Percentiles rank a stretch among this genome's conserved stretches.
phyloP scores from a whole-genome alignment of 1,140 invertebrate species.

The Cotesia chilonis region DNA sequence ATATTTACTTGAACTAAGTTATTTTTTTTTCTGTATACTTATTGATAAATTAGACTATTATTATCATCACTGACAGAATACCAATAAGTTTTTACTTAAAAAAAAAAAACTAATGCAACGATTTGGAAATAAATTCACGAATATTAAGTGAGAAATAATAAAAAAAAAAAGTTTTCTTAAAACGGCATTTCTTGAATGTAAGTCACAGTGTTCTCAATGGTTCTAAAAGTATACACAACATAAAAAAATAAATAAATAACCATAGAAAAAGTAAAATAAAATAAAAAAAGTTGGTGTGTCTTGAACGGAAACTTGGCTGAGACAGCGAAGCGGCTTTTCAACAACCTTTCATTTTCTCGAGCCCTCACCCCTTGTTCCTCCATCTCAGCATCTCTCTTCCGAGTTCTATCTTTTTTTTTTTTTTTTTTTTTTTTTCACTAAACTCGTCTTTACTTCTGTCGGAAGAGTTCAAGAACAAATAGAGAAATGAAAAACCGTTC shows the following conservation, averaged over 20 bases:
- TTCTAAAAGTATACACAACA: conserved; percentile 43
- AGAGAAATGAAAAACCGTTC: conserved; percentile 43
- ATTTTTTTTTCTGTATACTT: no score
- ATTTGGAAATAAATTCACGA: background rate
- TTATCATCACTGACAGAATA: no score
- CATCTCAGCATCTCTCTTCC: conserved; percentile 3
- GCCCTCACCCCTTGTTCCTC: conserved; percentile 10
- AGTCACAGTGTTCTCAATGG: conserved; percentile 37
- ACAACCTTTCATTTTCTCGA: conserved; percentile 9
- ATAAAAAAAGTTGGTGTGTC: conserved; percentile 35
- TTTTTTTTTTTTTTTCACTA: background rate
- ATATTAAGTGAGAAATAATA: conserved; percentile 14
- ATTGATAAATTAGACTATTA: no score
- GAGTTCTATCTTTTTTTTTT: background rate
- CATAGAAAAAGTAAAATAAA: conserved; percentile 26
- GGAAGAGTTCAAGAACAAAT: conserved; percentile 39
- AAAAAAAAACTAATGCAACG: no score
- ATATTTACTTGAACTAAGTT: no score
- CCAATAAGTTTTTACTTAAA: no score
- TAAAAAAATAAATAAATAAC: no score
- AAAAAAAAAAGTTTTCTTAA: conserved; percentile 18
- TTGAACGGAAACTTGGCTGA: conserved; percentile 27
- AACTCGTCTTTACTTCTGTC: conserved; percentile 4
- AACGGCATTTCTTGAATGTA: background rate
- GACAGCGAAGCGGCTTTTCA: conserved; percentile 31